Conservation (phyloP, 1,140 invertebrate species). For the Calliopsis andreniformis region DNA sequence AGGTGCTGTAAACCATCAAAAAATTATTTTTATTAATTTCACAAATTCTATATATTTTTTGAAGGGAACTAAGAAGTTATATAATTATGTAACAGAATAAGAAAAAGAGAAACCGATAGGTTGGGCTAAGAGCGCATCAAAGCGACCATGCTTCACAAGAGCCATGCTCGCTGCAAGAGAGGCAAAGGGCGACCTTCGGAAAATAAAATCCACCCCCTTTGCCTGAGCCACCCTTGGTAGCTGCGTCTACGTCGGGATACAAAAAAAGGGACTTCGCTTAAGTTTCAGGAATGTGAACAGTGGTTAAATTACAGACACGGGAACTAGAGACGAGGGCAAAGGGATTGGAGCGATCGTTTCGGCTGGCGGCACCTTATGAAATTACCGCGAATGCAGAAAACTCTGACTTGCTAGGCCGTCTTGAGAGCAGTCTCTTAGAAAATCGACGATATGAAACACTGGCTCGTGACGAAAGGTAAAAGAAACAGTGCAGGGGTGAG, state of each 20-base stretch:
- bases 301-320: constrained; percentile 16
- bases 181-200: background rate
- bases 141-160: background rate
- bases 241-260: background rate
- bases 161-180: background rate
- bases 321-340: background rate
- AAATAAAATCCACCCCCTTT: constrained; percentile 21
- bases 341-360: constrained; percentile 38
- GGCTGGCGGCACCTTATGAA: constrained; percentile 73
- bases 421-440: constrained; percentile 75
- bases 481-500: constrained; percentile 33
- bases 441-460: constrained; percentile 80
- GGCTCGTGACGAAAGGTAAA: constrained; percentile 61
- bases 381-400: constrained; percentile 75
- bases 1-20: no score
- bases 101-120: no score
- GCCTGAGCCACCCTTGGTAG: background rate
- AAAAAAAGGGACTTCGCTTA: no score
- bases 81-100: no score
- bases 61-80: no score
- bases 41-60: no score
- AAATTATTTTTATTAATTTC: no score
- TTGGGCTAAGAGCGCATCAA: background rate
- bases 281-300: constrained; percentile 24
- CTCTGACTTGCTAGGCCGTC: constrained; percentile 62